Conservation (phyloP, 1,140 invertebrate genomes). For the Calephelis virginiensis region DNA sequence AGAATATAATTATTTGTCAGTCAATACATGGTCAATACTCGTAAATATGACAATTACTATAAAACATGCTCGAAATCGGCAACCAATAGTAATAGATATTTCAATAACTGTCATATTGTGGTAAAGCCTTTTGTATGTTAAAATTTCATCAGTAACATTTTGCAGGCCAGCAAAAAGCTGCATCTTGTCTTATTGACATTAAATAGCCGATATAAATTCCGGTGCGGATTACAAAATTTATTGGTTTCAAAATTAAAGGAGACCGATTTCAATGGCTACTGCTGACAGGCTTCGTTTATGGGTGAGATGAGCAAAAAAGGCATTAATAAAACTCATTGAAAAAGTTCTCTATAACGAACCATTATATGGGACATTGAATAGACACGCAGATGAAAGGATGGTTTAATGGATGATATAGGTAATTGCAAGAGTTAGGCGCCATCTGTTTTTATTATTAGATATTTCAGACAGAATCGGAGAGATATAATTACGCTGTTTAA, state of each 20-base stretch:
- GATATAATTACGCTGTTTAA: no score
- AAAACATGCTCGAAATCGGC: no score
- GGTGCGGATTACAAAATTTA: constrained; percentile 74
- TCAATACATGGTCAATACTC: no score
- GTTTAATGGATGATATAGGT: neutral
- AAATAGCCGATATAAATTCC: constrained; percentile 74
- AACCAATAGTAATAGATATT: constrained; percentile 2
- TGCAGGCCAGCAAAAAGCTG: constrained; percentile 51
- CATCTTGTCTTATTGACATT: constrained; percentile 63
- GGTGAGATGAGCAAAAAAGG: constrained; percentile 50
- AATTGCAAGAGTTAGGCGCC: neutral
- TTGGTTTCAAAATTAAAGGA: constrained; percentile 75
- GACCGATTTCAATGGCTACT: constrained; percentile 72
- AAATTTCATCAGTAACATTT: constrained; percentile 59
- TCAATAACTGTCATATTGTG: constrained; percentile 13
- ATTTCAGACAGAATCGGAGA: no score
- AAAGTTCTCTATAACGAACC: constrained; percentile 46
- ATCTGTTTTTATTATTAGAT: neutral
- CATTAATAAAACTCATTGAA: constrained; percentile 49
- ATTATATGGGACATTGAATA: constrained; percentile 8
- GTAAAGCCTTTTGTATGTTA: constrained; percentile 62
- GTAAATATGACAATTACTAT: no score
- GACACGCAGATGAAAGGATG: constrained; percentile 10
- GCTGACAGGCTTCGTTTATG: constrained; percentile 66
- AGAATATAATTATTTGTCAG: no score